Conservation (phyloP, 2,797 vertebrate species). For the Sarcoramphus papa region DNA sequence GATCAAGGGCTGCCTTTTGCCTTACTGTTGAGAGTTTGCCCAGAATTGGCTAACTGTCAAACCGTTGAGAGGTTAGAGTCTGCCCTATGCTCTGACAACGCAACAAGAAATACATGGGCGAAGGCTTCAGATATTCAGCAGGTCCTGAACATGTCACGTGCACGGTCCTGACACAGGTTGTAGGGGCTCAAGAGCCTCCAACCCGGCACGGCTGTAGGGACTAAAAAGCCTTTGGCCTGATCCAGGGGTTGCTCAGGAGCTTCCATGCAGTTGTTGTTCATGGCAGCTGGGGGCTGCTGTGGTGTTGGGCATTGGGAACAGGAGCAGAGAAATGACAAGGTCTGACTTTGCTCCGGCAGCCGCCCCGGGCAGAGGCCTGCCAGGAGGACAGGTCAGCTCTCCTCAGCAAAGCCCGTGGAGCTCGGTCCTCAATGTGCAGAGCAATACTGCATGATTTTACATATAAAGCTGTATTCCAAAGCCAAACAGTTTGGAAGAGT, state of each 20-base stretch:
- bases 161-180: not conserved
- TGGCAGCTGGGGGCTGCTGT: not conserved
- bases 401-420: not conserved
- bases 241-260: not conserved
- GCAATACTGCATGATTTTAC: rapidly evolving
- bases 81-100: not conserved
- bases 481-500: not conserved
- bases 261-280: not conserved
- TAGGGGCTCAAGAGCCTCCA: not conserved
- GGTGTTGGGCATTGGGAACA: not conserved
- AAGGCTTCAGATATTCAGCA: not conserved
- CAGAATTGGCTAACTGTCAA: not conserved
- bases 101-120: not conserved
- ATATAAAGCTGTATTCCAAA: not conserved
- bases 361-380: no score
- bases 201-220: not conserved
- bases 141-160: not conserved
- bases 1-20: not conserved
- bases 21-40: not conserved
- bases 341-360: not conserved
- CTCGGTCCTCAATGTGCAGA: rapidly evolving
- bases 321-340: not conserved
- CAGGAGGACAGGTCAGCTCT: not conserved
- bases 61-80: not conserved
- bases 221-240: not conserved